Evolutionary conservation across 2,113 vertebrate species (phyloP), one percentile per base, ranked within the genome.

Genomic region (Ginglymostoma cirratum): DNA sequence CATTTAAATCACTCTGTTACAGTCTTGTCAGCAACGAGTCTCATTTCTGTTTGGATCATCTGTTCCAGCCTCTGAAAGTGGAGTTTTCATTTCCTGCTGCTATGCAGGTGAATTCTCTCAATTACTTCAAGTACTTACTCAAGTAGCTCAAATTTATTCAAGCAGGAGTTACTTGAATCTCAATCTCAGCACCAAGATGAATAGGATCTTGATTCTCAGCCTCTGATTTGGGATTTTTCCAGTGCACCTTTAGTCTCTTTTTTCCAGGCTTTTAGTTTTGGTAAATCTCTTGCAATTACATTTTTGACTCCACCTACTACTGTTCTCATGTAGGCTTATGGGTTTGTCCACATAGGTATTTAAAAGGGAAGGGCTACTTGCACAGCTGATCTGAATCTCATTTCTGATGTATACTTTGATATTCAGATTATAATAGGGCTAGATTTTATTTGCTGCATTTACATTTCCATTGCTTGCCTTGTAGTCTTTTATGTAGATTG

Each of bases 271-370:
- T 70, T 45, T 30, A 23, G 7, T 70, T 95, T 8, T 66, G 55
- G 5, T 92, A 65, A 19, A 17, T 48, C 70, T 30, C 12, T 45
- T 72, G 19, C 42, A 34, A 69, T 70, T 48, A 45, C 8, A 45
- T 94, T 94, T 48, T 10, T 69, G 24, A 95, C 93, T 72, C 93
- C 93, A 72, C 93, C 93, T n/a, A 15, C 67, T 48, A 72, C 38
- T 42, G 93, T 21, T 95, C 38, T 24, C 8, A 42, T 48, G 7
- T 69, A 95, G 93, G 93, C 72, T 70, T 72, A 70, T 17, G 38
- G 67, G 67, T 48, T 70, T 52, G 38, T 70, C 27, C 38, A 48
- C 45, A 70, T 14, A 72, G 27, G 93, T 69, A 23, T 72, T 72
- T 15, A 27, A 48, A 61, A 95, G 23, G 89, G 67, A 95, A 95